Percentiles rank a stretch among this genome's conserved stretches.
phyloP scores from a whole-genome alignment of 2,113 vertebrate species.

The Carlito syrichta region DNA sequence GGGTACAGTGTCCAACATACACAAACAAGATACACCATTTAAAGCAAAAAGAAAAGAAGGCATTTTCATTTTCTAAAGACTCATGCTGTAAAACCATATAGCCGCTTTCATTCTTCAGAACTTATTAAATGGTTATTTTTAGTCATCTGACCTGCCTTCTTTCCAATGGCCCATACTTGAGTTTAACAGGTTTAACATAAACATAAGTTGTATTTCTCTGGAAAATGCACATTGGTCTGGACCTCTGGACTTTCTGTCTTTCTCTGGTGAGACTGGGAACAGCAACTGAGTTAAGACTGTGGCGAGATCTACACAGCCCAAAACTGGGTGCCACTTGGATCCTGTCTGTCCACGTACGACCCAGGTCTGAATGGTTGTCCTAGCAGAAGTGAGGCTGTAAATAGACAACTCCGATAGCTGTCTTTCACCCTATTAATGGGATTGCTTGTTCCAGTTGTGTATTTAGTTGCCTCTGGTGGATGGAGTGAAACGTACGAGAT shows the following conservation, averaged over 20 bases:
- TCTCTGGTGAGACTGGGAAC: not conserved
- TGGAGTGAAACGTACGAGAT: not conserved
- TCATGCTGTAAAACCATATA: not conserved
- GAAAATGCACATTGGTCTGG: not conserved
- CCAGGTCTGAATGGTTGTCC: not conserved
- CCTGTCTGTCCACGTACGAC: fast-evolving
- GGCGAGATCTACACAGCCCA: not conserved
- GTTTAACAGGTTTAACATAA: not conserved
- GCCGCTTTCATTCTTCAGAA: not conserved
- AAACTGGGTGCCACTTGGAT: not conserved
- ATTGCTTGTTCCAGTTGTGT: not conserved
- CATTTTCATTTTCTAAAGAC: not conserved
- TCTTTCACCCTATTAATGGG: not conserved
- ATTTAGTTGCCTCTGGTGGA: too few relatives aligned
- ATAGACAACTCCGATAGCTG: not conserved
- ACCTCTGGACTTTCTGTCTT: not conserved
- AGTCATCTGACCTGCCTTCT: not conserved
- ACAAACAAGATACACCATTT: fast-evolving
- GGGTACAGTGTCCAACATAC: not conserved
- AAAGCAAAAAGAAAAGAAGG: not conserved
- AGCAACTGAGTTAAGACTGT: not conserved
- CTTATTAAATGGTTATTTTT: not conserved
- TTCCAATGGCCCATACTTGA: not conserved
- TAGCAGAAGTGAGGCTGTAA: not conserved
- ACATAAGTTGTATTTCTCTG: conserved; percentile 2